Percentiles rank a stretch among this genome's conserved stretches.
These are phyloP conservation scores for Fringilla coelebs DNA, from an alignment of 2,797 vertebrate genomes.

Conservation along the genomic window DNA sequence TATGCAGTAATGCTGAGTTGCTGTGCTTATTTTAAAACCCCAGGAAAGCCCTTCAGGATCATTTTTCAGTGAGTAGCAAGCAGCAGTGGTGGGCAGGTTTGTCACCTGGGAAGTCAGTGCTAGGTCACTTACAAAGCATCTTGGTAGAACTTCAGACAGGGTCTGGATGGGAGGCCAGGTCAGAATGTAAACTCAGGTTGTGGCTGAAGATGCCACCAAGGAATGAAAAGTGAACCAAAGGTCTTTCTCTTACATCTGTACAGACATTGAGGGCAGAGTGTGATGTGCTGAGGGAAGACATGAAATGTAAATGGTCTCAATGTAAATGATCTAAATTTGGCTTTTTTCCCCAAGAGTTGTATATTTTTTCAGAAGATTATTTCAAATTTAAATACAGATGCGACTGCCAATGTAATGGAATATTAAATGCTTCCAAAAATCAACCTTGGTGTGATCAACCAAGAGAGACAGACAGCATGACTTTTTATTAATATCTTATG, in stretches of 20 bases:
- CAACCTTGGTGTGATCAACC: slow-evolving; percentile 11
- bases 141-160: slow-evolving; percentile 58
- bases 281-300: background rate
- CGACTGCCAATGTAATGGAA: background rate
- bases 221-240: background rate
- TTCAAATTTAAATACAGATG: slow-evolving; percentile 1
- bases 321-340: background rate
- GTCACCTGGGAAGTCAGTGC: slow-evolving; percentile 36
- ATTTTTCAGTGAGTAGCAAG: slow-evolving; percentile 48
- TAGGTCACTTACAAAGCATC: slow-evolving; percentile 13
- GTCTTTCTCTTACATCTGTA: background rate
- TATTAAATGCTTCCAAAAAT: slow-evolving; percentile 26
- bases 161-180: background rate
- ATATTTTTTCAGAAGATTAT: slow-evolving; percentile 2
- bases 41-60: slow-evolving; percentile 57
- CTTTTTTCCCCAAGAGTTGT: background rate
- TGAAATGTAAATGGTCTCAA: background rate
- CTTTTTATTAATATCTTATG: slow-evolving; percentile 67
- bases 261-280: background rate
- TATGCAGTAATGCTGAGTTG: slow-evolving; percentile 10
- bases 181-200: slow-evolving; percentile 23
- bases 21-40: slow-evolving; percentile 51
- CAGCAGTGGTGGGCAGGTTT: slow-evolving; percentile 23
- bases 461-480: slow-evolving; percentile 35
- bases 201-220: background rate